phyloP scores from a whole-genome alignment of 2,888 invertebrate genomes.

The Amphipoea oculea region DNA sequence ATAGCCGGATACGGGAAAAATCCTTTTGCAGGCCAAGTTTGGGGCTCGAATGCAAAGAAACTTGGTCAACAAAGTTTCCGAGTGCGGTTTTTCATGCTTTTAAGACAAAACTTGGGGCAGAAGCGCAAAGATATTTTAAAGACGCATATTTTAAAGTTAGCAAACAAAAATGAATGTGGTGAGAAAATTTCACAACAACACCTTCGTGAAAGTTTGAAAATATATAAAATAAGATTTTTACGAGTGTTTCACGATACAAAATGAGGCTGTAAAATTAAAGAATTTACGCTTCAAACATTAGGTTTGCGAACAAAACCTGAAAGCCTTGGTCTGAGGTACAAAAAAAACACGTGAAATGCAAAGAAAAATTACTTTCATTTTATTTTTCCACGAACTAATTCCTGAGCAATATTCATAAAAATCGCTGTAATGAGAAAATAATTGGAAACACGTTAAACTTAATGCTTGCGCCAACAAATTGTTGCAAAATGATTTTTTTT shows the following conservation, averaged over 20 bases:
- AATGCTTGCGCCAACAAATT: slow-evolving; percentile 66
- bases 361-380: slow-evolving; percentile 34
- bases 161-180: slow-evolving; percentile 48
- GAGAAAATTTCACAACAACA: slow-evolving; percentile 36
- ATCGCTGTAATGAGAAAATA: slow-evolving; percentile 67
- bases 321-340: background rate
- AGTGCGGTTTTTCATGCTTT: slow-evolving; percentile 62
- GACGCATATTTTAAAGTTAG: slow-evolving; percentile 59
- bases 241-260: slow-evolving; percentile 12
- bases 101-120: slow-evolving; percentile 56
- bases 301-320: background rate
- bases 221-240: slow-evolving; percentile 32
- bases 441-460: slow-evolving; percentile 71
- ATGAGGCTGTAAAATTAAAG: background rate
- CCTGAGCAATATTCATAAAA: slow-evolving; percentile 47
- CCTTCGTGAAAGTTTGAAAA: slow-evolving; percentile 33
- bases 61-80: slow-evolving; percentile 67
- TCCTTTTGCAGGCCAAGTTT: slow-evolving; percentile 70
- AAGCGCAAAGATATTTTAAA: slow-evolving; percentile 45
- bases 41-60: slow-evolving; percentile 65
- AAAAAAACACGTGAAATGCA: background rate
- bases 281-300: slow-evolving; percentile 4
- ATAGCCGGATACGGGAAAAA: slow-evolving; percentile 76
- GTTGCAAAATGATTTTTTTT: slow-evolving; percentile 58
- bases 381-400: slow-evolving; percentile 32